These are phyloP conservation scores for Chironex yamaguchii DNA, from an alignment of 30 jellyfish, hydroid and myxozoan genomes.

Conservation along the genomic window DNA sequence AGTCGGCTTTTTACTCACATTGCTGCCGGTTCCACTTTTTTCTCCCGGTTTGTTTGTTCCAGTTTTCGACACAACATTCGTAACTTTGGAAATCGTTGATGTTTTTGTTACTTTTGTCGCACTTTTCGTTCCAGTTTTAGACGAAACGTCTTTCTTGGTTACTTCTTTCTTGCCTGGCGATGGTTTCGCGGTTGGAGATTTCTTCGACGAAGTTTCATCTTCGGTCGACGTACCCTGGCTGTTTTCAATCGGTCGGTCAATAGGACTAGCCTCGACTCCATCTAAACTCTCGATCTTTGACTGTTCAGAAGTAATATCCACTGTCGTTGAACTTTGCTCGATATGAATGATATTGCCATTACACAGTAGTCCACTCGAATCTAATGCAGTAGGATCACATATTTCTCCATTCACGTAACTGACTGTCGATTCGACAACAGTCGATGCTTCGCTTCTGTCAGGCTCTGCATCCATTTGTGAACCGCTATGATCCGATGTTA, in stretches of 20 bases:
- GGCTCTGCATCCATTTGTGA: neutral
- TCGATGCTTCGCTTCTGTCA: neutral
- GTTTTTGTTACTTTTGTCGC: neutral
- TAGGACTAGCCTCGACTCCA: neutral
- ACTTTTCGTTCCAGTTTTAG: neutral
- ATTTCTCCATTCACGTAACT: neutral
- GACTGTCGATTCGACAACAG: neutral
- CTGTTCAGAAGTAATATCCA: too few species aligned
- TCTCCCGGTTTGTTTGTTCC: conserved; percentile 28
- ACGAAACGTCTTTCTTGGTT: neutral
- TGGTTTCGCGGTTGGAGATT: too few species aligned
- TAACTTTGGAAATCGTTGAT: conserved; percentile 2
- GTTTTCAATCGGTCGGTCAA: neutral
- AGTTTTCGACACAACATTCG: conserved; percentile 5
- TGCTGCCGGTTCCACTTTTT: conserved; percentile 9
- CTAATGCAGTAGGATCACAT: neutral
- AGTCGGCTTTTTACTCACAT: conserved; percentile 39
- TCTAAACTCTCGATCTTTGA: too few species aligned
- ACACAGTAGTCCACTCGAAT: neutral
- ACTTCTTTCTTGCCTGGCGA: too few species aligned
- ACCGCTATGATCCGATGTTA: neutral
- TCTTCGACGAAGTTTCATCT: neutral
- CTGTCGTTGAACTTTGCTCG: neutral
- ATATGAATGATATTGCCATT: neutral
- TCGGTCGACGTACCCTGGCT: neutral